Conservation (phyloP, 2,888 invertebrate species). For the Athalia cordata region DNA sequence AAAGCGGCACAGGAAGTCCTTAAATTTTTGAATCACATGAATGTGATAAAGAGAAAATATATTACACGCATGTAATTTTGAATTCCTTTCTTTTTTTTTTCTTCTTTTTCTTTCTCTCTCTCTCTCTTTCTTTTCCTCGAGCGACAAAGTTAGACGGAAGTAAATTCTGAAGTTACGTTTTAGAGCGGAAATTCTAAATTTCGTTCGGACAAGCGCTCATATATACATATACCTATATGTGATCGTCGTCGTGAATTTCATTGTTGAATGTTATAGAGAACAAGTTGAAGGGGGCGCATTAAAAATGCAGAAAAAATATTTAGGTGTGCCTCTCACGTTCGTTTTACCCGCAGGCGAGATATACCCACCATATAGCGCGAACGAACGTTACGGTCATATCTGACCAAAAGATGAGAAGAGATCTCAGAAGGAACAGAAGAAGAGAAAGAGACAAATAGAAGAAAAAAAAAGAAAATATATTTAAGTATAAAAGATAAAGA, state of each 20-base stretch:
- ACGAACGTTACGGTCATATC: constrained; percentile 29
- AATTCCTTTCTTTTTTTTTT: neutral
- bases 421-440: constrained; percentile 3
- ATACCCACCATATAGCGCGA: too few species aligned
- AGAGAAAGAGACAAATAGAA: neutral
- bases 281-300: constrained; percentile 50
- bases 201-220: constrained; percentile 44
- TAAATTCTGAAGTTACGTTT: constrained; percentile 34
- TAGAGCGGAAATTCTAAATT: constrained; percentile 59
- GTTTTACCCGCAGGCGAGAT: neutral
- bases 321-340: constrained; percentile 56
- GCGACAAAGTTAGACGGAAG: constrained; percentile 26
- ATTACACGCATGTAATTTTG: constrained; percentile 13
- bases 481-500: neutral
- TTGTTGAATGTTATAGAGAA: neutral
- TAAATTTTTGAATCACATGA: neutral
- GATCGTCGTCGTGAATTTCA: neutral
- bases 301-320: constrained; percentile 59
- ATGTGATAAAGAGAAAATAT: neutral
- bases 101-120: too few species aligned
- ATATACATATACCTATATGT: neutral
- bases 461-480: neutral
- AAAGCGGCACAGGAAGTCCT: constrained; percentile 27
- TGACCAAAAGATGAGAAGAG: constrained; percentile 32
- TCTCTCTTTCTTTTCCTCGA: too few species aligned